A percentile compares a stretch with the other conserved stretches of the same genome.
Conservation (phyloP, 1,140 invertebrate species). For the Schlechtendalia chinensis region DNA sequence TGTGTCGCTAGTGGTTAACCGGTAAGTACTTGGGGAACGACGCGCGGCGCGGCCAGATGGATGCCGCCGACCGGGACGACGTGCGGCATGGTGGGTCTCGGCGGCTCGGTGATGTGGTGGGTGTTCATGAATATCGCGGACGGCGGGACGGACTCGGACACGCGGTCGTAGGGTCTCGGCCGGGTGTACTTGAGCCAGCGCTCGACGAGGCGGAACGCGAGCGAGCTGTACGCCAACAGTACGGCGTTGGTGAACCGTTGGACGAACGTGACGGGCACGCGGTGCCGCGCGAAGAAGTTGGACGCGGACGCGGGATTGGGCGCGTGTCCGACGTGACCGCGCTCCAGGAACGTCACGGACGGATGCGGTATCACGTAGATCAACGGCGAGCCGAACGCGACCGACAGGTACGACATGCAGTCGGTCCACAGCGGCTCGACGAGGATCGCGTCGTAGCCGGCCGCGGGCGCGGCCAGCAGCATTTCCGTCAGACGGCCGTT, state of each 20-base stretch:
- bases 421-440: no score
- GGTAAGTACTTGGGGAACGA: no score
- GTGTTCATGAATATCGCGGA: conserved; percentile 55
- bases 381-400: not conserved
- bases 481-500: no score
- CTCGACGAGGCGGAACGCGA: no score
- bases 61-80: conserved; percentile 55
- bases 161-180: not conserved
- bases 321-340: not conserved
- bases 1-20: no score
- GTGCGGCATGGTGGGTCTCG: conserved; percentile 53
- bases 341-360: not conserved
- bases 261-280: not conserved
- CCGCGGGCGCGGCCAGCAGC: no score
- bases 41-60: no score
- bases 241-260: not conserved
- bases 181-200: not conserved
- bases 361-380: not conserved
- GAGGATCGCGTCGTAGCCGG: no score
- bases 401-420: not conserved
- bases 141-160: not conserved
- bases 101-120: conserved; percentile 52
- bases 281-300: not conserved
- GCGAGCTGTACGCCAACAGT: not conserved
- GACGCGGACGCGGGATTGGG: not conserved